These are phyloP conservation scores for Sebastiscus tertius DNA, from an alignment of 2,797 vertebrate species.

Conservation along the genomic window DNA sequence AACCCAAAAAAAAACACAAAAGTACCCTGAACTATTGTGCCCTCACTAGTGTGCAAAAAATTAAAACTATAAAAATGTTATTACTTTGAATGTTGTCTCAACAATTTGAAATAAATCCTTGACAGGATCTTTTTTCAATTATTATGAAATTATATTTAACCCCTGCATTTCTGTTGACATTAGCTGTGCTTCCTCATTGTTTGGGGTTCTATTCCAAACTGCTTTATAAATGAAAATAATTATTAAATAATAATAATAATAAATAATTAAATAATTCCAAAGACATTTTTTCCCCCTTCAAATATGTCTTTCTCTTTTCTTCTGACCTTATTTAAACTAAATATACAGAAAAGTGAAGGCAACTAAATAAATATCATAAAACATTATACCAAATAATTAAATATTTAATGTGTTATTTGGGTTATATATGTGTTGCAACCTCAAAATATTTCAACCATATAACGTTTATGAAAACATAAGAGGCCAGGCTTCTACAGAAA, in stretches of 20 bases:
- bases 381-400: not conserved
- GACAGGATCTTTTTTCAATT: not conserved
- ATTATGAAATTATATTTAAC: not conserved
- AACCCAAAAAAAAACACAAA: not conserved
- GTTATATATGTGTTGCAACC: no score
- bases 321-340: not conserved
- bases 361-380: not conserved
- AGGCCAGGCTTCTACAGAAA: no score
- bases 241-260: no score
- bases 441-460: no score
- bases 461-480: no score
- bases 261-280: not conserved
- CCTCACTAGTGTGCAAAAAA: not conserved
- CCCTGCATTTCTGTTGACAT: not conserved
- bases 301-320: not conserved
- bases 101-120: not conserved
- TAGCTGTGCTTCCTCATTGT: not conserved
- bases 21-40: not conserved
- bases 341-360: not conserved
- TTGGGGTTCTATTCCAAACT: not conserved
- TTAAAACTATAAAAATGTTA: not conserved
- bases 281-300: not conserved
- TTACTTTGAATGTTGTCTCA: not conserved
- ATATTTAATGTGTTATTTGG: not conserved
- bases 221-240: not conserved